Conservation (phyloP, 2,888 invertebrate genomes). For the Anticlea derivata region DNA sequence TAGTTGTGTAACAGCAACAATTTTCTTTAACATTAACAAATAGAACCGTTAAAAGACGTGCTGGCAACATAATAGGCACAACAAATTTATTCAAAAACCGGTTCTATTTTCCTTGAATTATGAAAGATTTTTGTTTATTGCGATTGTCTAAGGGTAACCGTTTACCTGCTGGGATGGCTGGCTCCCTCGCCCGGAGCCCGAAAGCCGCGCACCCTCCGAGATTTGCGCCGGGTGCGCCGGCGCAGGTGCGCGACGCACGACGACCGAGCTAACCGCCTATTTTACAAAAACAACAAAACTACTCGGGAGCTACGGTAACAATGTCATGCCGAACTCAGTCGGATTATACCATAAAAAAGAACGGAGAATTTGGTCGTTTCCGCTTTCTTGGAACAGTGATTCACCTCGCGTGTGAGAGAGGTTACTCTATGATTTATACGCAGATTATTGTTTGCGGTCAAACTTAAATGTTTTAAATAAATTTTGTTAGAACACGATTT, state of each 20-base stretch:
- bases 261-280: conserved; percentile 62
- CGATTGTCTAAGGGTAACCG: conserved; percentile 51
- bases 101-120: conserved; percentile 46
- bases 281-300: conserved; percentile 60
- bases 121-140: conserved; percentile 45
- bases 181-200: conserved; percentile 42
- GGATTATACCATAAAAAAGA: conserved; percentile 68
- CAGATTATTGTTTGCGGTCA: conserved; percentile 68
- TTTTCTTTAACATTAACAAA: conserved; percentile 43
- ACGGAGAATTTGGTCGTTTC: conserved; percentile 77
- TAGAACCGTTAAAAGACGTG: conserved; percentile 35
- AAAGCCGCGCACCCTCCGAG: conserved; percentile 67
- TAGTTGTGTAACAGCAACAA: conserved; percentile 47
- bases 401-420: conserved; percentile 70
- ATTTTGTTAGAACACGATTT: conserved; percentile 58
- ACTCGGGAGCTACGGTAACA: conserved; percentile 48
- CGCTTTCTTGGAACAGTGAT: conserved; percentile 80
- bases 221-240: conserved; percentile 73
- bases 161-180: conserved; percentile 69
- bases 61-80: conserved; percentile 6
- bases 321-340: conserved; percentile 53
- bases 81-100: conserved; percentile 41
- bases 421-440: conserved; percentile 68
- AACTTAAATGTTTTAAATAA: conserved; percentile 60
- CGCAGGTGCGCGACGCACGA: conserved; percentile 76